A percentile compares a stretch with the other conserved stretches of the same genome.
Conservation (phyloP, 2,113 vertebrate genomes). For the Holacanthus passer region DNA sequence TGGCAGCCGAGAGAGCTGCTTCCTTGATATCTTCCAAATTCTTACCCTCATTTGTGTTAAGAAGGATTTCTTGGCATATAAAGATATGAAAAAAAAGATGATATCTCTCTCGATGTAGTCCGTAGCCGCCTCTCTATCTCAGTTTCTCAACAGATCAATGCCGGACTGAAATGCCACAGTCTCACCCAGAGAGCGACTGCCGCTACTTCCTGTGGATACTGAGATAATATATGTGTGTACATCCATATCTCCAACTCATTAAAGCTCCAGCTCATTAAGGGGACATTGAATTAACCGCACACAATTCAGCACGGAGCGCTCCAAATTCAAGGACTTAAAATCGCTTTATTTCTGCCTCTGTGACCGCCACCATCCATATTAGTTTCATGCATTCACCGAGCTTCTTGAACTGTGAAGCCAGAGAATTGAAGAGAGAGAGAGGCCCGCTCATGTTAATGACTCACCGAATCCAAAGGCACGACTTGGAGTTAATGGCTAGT, state of each 20-base stretch:
- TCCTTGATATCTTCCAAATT: conserved; percentile 7
- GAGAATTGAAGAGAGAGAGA: conserved; percentile 22
- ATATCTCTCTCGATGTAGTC: neutral
- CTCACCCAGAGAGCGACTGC: neutral
- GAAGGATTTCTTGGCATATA: conserved; percentile 21
- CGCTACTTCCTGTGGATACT: neutral
- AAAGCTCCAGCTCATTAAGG: conserved; percentile 36
- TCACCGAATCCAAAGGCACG: conserved; percentile 58
- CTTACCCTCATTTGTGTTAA: conserved; percentile 16
- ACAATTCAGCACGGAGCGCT: neutral
- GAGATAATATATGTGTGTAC: conserved; percentile 34
- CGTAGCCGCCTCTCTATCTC: neutral
- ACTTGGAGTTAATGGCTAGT: conserved; percentile 54
- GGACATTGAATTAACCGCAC: conserved; percentile 35
- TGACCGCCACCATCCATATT: neutral
- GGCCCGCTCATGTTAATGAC: conserved; percentile 56
- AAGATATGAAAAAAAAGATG: conserved; percentile 26
- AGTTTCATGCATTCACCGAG: conserved; percentile 26
- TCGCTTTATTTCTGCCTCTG: conserved; percentile 28
- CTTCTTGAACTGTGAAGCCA: conserved; percentile 49
- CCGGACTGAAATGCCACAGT: neutral
- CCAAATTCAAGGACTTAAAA: conserved; percentile 25
- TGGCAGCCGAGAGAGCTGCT: conserved; percentile 1
- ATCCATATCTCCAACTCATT: conserved; percentile 22
- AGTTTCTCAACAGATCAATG: conserved; percentile 25